Conservation (phyloP, 1,140 invertebrate species). For the Bilobella aurantiaca region DNA sequence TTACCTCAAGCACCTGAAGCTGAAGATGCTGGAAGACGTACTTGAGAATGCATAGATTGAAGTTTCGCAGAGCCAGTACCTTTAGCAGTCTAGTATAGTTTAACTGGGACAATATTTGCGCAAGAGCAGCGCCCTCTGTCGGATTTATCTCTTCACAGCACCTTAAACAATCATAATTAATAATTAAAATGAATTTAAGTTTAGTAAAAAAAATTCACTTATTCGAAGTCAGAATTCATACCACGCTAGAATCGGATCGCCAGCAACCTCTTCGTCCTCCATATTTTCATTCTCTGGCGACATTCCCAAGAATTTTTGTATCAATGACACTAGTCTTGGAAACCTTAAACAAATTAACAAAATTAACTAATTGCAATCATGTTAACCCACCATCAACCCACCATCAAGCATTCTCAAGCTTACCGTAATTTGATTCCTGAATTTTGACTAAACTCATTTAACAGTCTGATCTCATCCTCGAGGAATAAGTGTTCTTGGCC, state of each 20-base stretch:
- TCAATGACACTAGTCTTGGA: slow-evolving; percentile 9
- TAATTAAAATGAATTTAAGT: too few species aligned
- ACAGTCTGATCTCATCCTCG: neutral
- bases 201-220: too few species aligned
- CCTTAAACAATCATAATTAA: too few species aligned
- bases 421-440: neutral
- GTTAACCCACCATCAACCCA: too few species aligned
- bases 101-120: slow-evolving; percentile 20
- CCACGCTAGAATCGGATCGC: slow-evolving; percentile 7
- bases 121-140: slow-evolving; percentile 25
- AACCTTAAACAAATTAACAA: slow-evolving; percentile 1
- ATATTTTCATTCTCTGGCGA: neutral
- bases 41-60: slow-evolving; percentile 20
- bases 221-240: too few species aligned
- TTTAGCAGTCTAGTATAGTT: slow-evolving; percentile 21
- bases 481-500: neutral
- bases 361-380: too few species aligned
- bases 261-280: neutral
- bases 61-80: slow-evolving; percentile 16
- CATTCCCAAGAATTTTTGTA: neutral
- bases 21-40: slow-evolving; percentile 23
- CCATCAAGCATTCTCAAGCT: neutral
- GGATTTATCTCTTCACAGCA: slow-evolving; percentile 23
- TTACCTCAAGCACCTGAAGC: slow-evolving; percentile 14
- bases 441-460: neutral